These are phyloP conservation scores for Hypercompe scribonia DNA, from an alignment of 2,888 invertebrate genomes.

Conservation along the genomic window DNA sequence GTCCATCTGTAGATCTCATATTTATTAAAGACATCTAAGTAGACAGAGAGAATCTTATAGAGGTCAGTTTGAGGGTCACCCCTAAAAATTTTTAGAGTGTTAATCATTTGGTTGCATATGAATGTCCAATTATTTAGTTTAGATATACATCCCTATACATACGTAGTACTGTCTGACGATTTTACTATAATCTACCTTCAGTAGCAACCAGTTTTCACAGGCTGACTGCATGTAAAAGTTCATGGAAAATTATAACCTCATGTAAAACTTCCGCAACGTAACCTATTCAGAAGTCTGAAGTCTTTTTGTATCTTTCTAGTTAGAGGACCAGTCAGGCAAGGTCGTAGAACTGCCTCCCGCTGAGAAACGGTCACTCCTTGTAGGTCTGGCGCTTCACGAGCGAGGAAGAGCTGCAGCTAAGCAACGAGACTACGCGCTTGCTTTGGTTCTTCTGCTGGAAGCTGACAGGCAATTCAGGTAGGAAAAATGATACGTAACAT, in stretches of 20 bases:
- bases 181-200: neutral
- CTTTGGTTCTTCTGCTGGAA: conserved; percentile 91
- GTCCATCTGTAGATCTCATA: too few relatives aligned
- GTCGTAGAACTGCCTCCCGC: conserved; percentile 89
- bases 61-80: too few relatives aligned
- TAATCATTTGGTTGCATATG: neutral
- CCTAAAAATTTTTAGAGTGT: too few relatives aligned
- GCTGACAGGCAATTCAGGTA: conserved; percentile 91
- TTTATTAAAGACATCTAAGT: too few relatives aligned
- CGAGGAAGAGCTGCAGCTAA: conserved; percentile 91
- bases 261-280: neutral
- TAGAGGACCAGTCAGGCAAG: conserved; percentile 93
- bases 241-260: too few relatives aligned
- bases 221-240: too few relatives aligned
- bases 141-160: neutral
- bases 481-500: neutral
- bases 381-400: conserved; percentile 93
- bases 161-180: neutral
- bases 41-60: too few relatives aligned
- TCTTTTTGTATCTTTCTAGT: conserved; percentile 64
- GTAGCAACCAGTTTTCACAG: neutral
- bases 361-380: conserved; percentile 90
- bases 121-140: too few relatives aligned
- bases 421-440: conserved; percentile 88
- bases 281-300: neutral